Conservation (phyloP, 2,113 vertebrate genomes). For the Ceuthmochares aereus region DNA sequence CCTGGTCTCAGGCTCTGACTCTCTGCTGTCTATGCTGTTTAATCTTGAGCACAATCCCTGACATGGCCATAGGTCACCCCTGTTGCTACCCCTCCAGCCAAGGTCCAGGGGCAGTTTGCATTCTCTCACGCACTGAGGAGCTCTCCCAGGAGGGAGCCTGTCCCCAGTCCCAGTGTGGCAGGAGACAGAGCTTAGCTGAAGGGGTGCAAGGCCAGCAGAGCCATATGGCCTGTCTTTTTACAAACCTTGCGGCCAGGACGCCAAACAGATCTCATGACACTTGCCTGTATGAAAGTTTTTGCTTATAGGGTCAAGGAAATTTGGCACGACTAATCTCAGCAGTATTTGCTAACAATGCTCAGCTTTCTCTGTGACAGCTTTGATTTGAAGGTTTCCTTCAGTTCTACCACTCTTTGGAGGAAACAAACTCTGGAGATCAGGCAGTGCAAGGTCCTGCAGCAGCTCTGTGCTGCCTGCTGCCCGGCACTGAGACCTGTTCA, state of each 20-base stretch:
- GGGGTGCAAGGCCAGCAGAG: neutral
- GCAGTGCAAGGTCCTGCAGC: no score
- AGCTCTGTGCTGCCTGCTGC: no score
- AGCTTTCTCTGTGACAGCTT: neutral
- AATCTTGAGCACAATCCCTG: neutral
- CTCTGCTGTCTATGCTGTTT: neutral
- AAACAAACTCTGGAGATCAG: neutral
- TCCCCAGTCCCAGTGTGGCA: accelerated
- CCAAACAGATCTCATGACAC: neutral
- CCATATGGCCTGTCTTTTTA: neutral
- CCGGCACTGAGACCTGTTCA: no score
- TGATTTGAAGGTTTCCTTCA: neutral
- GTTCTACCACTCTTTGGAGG: neutral
- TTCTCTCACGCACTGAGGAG: neutral
- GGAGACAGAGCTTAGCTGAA: neutral
- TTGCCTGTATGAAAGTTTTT: neutral
- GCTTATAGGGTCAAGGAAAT: neutral
- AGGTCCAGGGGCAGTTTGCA: neutral
- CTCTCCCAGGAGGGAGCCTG: neutral
- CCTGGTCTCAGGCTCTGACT: neutral
- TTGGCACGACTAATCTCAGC: neutral
- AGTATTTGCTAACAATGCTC: neutral
- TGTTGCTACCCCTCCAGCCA: neutral
- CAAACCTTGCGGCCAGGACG: neutral
- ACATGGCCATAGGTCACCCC: accelerated